Evolutionary conservation across 2,797 vertebrate species (phyloP).

Genomic region (Pseudomugil tenellus): DNA sequence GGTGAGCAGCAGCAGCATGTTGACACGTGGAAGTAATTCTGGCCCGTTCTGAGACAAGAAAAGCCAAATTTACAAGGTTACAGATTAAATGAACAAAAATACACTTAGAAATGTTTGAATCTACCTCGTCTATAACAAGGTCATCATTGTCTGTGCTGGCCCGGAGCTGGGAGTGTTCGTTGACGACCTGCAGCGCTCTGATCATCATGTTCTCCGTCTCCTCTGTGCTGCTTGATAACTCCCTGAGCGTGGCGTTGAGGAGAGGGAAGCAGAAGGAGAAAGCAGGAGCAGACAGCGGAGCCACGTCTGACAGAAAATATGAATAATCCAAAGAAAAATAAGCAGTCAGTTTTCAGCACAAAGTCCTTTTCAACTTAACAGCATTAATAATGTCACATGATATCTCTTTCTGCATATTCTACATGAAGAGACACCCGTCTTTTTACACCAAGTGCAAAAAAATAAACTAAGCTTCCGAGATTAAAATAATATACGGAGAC

Average conservation of each 20-base stretch:
- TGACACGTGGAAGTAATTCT: conserved; percentile 92
- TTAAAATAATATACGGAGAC: too few relatives aligned
- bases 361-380: background rate
- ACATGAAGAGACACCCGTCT: too few relatives aligned
- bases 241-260: conserved; percentile 88
- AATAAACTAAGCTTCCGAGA: too few relatives aligned
- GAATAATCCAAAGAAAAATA: background rate
- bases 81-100: background rate
- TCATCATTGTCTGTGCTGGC: conserved; percentile 64
- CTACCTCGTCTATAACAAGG: conserved; percentile 89
- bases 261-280: conserved; percentile 94
- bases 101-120: background rate
- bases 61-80: background rate
- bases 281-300: conserved; percentile 79
- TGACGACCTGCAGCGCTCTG: conserved; percentile 89
- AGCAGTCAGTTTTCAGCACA: background rate
- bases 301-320: conserved; percentile 46
- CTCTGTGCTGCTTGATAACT: conserved; percentile 84
- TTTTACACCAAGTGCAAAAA: too few relatives aligned
- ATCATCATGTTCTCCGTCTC: conserved; percentile 87
- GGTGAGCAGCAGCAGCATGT: conserved; percentile 91
- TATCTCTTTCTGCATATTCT: background rate
- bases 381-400: background rate
- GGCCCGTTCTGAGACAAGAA: conserved; percentile 87
- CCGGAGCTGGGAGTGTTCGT: conserved; percentile 89